phyloP scores from a whole-genome alignment of 2,797 vertebrate genomes.

The Pseudopleuronectes americanus region DNA sequence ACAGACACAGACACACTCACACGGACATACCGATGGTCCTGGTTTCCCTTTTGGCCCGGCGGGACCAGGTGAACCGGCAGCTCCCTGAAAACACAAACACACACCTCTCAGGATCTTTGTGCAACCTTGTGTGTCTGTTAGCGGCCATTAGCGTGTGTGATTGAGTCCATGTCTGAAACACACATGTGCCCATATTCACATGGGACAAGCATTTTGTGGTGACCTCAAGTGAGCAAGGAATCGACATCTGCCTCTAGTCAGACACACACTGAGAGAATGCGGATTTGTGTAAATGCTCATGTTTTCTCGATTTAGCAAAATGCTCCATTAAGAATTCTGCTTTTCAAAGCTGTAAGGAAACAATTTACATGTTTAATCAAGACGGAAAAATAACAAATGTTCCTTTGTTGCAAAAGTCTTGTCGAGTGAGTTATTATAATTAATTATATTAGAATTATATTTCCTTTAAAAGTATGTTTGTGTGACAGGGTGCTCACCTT shows the following conservation, averaged over 20 bases:
- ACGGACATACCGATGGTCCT: constrained; percentile 86
- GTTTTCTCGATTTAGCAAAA: constrained; percentile 20
- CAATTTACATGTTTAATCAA: not conserved
- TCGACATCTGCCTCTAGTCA: constrained; percentile 29
- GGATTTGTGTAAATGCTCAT: constrained; percentile 1
- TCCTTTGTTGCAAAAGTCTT: too few relatives aligned
- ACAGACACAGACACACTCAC: constrained; percentile 31
- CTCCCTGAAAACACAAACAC: constrained; percentile 81
- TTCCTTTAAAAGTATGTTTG: not conserved
- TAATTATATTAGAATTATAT: too few relatives aligned
- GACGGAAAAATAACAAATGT: too few relatives aligned
- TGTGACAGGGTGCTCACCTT: constrained; percentile 84
- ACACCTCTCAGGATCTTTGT: constrained; percentile 7
- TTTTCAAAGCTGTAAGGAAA: constrained; percentile 3
- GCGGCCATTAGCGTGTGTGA: not conserved
- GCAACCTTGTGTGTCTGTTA: not conserved
- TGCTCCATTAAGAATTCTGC: not conserved
- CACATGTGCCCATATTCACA: not conserved
- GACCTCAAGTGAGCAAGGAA: constrained; percentile 32
- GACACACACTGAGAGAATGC: constrained; percentile 5
- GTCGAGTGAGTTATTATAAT: too few relatives aligned
- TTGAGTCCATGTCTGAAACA: not conserved
- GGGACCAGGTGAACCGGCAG: constrained; percentile 85
- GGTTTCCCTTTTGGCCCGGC: constrained; percentile 89
- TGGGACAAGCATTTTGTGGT: not conserved